A percentile compares a stretch with the other conserved stretches of the same genome.
These are phyloP conservation scores for Vombatus ursinus DNA, from an alignment of 2,113 vertebrate genomes.

Conservation along the genomic window DNA sequence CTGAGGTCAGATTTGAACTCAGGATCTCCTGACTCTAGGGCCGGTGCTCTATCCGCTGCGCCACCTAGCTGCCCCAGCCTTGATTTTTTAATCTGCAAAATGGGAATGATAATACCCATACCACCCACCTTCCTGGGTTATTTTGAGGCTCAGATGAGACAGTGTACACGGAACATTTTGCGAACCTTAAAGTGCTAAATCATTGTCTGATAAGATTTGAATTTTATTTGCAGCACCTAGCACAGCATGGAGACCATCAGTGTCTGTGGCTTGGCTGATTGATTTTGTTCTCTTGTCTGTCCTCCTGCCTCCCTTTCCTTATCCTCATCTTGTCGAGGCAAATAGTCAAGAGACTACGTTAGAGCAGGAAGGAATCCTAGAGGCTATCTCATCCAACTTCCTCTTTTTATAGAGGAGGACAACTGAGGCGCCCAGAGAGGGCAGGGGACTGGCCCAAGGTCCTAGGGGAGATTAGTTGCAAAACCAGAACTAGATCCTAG, in stretches of 20 bases:
- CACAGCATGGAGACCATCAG: neutral
- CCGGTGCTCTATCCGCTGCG: too few relatives aligned
- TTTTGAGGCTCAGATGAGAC: neutral
- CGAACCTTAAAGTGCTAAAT: neutral
- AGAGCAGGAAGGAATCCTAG: neutral
- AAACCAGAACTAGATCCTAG: neutral
- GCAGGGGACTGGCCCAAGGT: neutral
- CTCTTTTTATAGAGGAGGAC: neutral
- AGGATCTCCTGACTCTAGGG: too few relatives aligned
- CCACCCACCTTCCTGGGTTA: neutral
- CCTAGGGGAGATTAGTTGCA: neutral
- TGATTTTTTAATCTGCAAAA: neutral
- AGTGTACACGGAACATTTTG: neutral
- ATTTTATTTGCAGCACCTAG: neutral
- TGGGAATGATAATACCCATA: neutral
- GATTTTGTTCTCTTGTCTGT: neutral
- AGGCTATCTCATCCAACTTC: neutral
- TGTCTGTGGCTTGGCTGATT: neutral
- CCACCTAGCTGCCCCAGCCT: too few relatives aligned
- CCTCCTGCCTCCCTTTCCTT: neutral
- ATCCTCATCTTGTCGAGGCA: neutral
- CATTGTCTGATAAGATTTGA: neutral
- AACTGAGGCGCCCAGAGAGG: neutral
- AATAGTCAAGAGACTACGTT: neutral
- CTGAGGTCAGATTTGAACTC: too few relatives aligned